Evolutionary conservation across 2,797 vertebrate species (phyloP).

Genomic region (Rhinoraja longicauda): DNA sequence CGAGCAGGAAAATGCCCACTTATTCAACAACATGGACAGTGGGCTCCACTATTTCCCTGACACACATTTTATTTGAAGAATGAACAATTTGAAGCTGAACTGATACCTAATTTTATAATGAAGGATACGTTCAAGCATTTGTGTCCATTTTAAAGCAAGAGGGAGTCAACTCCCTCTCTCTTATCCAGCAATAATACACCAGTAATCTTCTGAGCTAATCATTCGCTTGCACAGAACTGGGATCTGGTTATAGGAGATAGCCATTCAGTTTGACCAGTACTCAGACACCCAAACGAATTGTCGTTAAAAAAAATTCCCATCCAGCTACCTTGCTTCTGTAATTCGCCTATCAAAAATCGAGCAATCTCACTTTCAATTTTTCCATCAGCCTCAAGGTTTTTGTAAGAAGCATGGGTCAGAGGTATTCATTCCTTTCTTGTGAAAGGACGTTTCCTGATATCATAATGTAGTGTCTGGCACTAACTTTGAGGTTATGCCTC

Average conservation of each 20-base stretch:
- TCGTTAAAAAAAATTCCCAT: background rate
- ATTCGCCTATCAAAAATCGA: background rate
- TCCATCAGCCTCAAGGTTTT: background rate
- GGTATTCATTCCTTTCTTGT: background rate
- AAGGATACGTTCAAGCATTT: background rate
- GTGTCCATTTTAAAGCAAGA: background rate
- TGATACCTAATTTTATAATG: background rate
- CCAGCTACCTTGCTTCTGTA: background rate
- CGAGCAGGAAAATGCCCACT: background rate
- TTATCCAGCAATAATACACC: background rate
- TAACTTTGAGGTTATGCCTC: background rate
- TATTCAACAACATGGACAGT: background rate
- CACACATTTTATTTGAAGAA: background rate
- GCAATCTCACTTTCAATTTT: background rate
- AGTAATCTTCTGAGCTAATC: background rate
- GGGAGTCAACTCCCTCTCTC: background rate
- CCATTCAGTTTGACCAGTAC: background rate
- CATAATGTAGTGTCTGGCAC: background rate
- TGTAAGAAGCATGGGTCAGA: background rate
- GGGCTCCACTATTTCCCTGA: background rate
- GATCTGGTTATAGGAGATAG: background rate
- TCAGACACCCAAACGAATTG: background rate
- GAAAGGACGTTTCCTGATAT: background rate
- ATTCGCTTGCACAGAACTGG: background rate
- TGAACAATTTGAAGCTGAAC: background rate